phyloP scores from a whole-genome alignment of 1,140 invertebrate species.

The Eumaeus atala region DNA sequence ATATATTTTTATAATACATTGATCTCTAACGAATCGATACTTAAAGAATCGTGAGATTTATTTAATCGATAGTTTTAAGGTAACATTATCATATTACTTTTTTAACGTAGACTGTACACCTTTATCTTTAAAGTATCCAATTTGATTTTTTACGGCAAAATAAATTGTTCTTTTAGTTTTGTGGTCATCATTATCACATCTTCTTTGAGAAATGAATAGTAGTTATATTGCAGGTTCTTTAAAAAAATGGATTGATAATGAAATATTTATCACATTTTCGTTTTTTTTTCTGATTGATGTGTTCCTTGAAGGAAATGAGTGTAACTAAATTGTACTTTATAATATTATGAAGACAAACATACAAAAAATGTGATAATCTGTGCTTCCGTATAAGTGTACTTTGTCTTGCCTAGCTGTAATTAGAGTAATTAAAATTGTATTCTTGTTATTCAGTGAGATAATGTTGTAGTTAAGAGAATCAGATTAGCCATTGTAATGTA shows the following conservation, averaged over 20 bases:
- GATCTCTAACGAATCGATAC: constrained; percentile 5
- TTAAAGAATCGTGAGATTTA: constrained; percentile 8
- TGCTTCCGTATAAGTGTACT: constrained; percentile 26
- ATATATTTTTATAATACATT: too few relatives aligned
- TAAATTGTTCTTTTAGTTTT: too few relatives aligned
- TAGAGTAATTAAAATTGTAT: constrained; percentile 18
- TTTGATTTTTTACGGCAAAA: too few relatives aligned
- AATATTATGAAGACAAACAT: constrained; percentile 10
- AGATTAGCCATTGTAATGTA: constrained; percentile 22
- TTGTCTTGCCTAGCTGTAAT: constrained; percentile 28
- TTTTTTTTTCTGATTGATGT: too few relatives aligned
- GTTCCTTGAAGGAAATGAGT: too few relatives aligned
- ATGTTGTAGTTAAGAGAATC: constrained; percentile 10
- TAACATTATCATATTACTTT: background rate
- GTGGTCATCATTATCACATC: too few relatives aligned
- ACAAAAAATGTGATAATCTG: constrained; percentile 23
- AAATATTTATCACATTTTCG: too few relatives aligned
- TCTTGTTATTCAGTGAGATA: constrained; percentile 26
- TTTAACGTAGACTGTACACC: too few relatives aligned
- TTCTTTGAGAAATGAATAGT: too few relatives aligned
- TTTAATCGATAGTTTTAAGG: constrained; percentile 5
- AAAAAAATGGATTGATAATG: too few relatives aligned
- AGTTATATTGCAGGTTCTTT: too few relatives aligned
- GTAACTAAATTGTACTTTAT: constrained; percentile 6
- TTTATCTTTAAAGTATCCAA: too few relatives aligned